These are phyloP conservation scores for Tolypeutes matacus DNA, from an alignment of 2,797 vertebrate genomes.

Conservation along the genomic window DNA sequence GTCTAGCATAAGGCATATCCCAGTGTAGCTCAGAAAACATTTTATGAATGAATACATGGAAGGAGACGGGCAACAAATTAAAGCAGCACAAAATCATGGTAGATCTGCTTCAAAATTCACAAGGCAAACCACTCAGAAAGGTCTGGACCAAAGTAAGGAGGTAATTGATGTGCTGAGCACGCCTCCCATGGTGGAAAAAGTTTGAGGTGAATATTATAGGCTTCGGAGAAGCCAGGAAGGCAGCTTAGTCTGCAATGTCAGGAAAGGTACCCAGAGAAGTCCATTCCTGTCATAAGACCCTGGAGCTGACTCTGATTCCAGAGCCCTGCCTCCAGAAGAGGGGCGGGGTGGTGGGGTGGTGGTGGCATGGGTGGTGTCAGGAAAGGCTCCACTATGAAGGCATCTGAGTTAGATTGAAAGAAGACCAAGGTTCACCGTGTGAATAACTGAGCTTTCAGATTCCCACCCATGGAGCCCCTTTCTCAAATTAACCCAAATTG, in stretches of 20 bases:
- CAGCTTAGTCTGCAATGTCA: background rate
- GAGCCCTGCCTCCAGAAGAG: background rate
- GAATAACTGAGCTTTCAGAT: background rate
- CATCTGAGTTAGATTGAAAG: background rate
- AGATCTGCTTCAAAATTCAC: background rate
- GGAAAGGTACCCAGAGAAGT: background rate
- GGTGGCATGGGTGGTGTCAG: no score
- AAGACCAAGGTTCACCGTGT: background rate
- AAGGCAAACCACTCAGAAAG: background rate
- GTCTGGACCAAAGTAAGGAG: background rate
- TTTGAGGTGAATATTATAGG: background rate
- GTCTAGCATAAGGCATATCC: background rate
- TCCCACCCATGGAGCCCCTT: background rate
- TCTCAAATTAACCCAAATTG: background rate
- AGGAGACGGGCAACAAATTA: background rate
- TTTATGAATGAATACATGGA: background rate
- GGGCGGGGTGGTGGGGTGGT: rapidly evolving
- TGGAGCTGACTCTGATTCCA: background rate
- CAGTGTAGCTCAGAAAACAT: background rate
- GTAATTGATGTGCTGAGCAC: background rate
- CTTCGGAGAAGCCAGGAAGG: background rate
- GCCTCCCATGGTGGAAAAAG: background rate
- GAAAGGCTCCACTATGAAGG: background rate
- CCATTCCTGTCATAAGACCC: background rate
- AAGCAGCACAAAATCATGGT: background rate